Evolutionary conservation across 2,113 vertebrate genomes (phyloP), one percentile per base, ranked within the genome.

Genomic region (Oceanodroma tethys): DNA sequence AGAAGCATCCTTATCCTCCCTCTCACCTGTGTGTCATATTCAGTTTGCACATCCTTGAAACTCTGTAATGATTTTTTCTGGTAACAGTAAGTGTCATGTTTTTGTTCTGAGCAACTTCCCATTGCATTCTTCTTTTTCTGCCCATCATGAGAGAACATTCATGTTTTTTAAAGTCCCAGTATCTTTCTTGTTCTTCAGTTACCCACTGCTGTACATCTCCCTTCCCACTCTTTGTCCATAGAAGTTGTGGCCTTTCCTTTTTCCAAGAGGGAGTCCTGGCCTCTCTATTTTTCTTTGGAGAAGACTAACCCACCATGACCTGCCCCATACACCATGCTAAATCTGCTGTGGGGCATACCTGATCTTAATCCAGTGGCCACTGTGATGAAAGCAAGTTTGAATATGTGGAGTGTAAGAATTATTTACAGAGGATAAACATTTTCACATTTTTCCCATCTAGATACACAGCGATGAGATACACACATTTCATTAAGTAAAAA

Each of bases 401-500:
- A 75, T 20, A 42, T 0, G 0, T 48, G 34, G 12, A 85, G 8
- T 34, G 2, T 29, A 75, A 88, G 36, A 23, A 59, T 53, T 89
- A 60, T 87, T 91, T 70, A 68, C 11, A 53, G 58, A 47, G 16
- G 38, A 50, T 25, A 78, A 95, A 62, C 23, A 62, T 25, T 73
- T 56, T 45, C 83, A 50, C 2, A 0, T 74, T 89, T 86, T 66
- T 6, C 50, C 67, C 50, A 22, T 50, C 42, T 63, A 56, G 38
- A 32, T 25, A 63, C 32, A 55, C 9, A 89, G 56, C 42, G 87
- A 32, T 2, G 19, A 85, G 43, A 72, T 16, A 75, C 30, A 32
- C 40, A 8, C 42, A 90, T 72, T 96, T 94, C 89, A 93, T 91
- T 97, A 94, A 90, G 75, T 55, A 91, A 88, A 95, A 90, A 60